These are phyloP conservation scores for Andinoacara biseriatus DNA, from an alignment of 2,113 vertebrate species.

Conservation along the genomic window DNA sequence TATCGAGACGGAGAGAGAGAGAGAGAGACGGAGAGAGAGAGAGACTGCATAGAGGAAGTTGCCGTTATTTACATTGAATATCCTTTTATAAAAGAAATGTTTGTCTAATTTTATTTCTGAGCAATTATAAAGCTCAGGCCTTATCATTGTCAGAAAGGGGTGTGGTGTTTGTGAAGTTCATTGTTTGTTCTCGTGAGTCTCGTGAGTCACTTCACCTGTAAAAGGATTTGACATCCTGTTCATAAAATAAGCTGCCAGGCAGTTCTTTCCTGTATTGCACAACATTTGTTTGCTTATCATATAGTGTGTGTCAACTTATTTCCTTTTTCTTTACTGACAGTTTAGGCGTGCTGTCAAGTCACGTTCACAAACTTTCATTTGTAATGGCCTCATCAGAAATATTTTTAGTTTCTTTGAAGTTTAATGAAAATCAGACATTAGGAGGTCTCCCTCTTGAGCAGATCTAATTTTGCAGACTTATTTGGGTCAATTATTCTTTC, in stretches of 20 bases:
- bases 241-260: neutral
- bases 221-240: slow-evolving; percentile 50
- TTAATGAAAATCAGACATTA: neutral
- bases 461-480: slow-evolving; percentile 31
- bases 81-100: neutral
- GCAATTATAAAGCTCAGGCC: neutral
- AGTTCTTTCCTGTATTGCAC: neutral
- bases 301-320: neutral
- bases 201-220: neutral
- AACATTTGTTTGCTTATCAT: slow-evolving; percentile 8
- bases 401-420: slow-evolving; percentile 17
- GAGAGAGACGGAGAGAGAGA: too few relatives aligned
- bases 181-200: slow-evolving; percentile 18
- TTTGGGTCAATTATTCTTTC: neutral
- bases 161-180: neutral
- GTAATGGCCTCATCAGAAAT: neutral
- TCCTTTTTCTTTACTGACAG: neutral
- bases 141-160: neutral
- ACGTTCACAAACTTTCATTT: neutral
- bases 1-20: too few relatives aligned
- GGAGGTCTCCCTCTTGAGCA: slow-evolving; percentile 22
- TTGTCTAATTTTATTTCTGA: neutral
- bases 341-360: neutral
- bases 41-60: too few relatives aligned
- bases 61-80: neutral